Percentiles rank a stretch among this genome's conserved stretches.
Evolutionary conservation across 2,113 vertebrate genomes (phyloP).

Genomic region (Varanus komodoensis): DNA sequence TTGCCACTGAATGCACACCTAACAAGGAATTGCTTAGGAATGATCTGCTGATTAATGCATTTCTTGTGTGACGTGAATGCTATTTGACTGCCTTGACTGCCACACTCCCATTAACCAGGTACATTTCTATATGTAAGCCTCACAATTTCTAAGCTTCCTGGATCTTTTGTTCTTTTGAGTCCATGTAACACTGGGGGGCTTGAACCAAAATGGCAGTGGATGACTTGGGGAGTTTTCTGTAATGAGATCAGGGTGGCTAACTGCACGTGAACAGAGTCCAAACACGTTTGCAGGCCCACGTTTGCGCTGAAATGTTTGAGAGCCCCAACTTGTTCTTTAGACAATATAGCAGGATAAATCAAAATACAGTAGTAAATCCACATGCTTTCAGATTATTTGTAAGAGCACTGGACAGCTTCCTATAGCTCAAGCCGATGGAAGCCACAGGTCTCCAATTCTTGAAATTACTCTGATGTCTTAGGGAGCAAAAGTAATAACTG

Average conservation of each 20-base stretch:
- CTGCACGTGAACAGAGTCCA: background rate
- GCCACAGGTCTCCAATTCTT: background rate
- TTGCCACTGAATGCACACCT: no score
- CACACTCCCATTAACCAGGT: background rate
- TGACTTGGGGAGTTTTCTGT: background rate
- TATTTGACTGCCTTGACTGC: background rate
- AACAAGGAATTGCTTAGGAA: no score
- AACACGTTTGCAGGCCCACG: background rate
- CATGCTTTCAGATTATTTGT: constrained; percentile 15
- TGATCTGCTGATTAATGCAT: background rate
- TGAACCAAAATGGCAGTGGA: background rate
- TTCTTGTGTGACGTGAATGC: background rate
- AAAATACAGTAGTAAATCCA: constrained; percentile 31
- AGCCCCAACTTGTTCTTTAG: background rate
- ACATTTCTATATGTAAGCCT: no score
- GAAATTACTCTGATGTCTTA: constrained; percentile 40
- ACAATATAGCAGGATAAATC: constrained; percentile 25
- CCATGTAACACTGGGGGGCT: background rate
- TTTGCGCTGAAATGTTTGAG: background rate
- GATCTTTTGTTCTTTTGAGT: background rate
- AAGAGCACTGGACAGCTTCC: background rate
- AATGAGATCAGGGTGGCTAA: background rate
- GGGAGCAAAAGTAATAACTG: constrained; percentile 36
- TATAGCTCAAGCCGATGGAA: constrained; percentile 33
- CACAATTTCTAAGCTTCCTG: background rate